Conservation (phyloP, 2,888 invertebrate species). For the Phragmatobia fuliginosa region DNA sequence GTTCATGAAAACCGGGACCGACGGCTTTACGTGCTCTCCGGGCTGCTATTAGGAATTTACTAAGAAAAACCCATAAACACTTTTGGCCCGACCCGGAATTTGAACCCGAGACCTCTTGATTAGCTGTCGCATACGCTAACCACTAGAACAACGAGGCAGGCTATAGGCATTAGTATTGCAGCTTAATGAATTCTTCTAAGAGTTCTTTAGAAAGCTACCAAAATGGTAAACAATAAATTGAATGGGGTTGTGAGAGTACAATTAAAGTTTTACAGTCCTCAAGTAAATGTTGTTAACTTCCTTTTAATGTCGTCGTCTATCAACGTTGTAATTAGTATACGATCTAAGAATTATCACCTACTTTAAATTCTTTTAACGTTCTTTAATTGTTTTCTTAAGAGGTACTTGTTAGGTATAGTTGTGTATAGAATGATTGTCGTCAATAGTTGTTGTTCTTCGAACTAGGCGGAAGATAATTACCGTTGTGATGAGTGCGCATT, state of each 20-base stretch:
- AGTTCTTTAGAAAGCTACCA: not conserved
- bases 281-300: not conserved
- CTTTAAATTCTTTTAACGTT: slow-evolving; percentile 38
- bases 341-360: slow-evolving; percentile 36
- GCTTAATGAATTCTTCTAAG: not conserved
- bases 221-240: not conserved
- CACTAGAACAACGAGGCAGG: too few relatives aligned
- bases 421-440: slow-evolving; percentile 44
- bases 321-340: slow-evolving; percentile 28
- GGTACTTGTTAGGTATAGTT: slow-evolving; percentile 43
- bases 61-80: too few relatives aligned
- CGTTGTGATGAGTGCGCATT: slow-evolving; percentile 24
- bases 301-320: slow-evolving; percentile 5
- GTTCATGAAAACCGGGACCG: too few relatives aligned
- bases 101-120: too few relatives aligned
- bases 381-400: slow-evolving; percentile 52
- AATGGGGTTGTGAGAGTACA: not conserved
- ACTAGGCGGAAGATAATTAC: slow-evolving; percentile 52
- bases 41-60: too few relatives aligned
- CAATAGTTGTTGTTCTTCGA: slow-evolving; percentile 38
- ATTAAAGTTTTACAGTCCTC: not conserved
- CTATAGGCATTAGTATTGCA: not conserved
- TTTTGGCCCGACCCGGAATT: too few relatives aligned
- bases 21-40: too few relatives aligned
- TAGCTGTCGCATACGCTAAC: too few relatives aligned